Base-by-base conservation (phyloP, 2,888 invertebrate genomes). In the Hyles lineata region DNA sequence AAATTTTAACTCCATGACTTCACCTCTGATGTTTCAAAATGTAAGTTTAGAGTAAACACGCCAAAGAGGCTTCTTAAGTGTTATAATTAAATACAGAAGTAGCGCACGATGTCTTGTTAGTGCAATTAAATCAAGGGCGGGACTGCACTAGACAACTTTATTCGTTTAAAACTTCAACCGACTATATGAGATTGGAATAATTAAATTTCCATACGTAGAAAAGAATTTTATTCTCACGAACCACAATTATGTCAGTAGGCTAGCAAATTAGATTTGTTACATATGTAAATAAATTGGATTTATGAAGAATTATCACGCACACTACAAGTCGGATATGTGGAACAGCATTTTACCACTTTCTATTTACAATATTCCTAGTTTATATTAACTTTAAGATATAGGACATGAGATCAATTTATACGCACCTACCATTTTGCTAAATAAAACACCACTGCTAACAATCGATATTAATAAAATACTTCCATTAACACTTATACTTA, bases 41-140 rank as follows among this genome's bases (percentile, higher is more conserved):
- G 35, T 43, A n/a, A 9, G 6, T 43, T 43, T n/a, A 63, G n/a
- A 8, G 32, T 21, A 35, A 63, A 35, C 35, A 21, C 32, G 21
- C n/a, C 21, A n/a, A 63, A 63, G 63, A 63, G 63, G 43, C 35
- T 21, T 43, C 43, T 75, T 70, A 75, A 81, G 80, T 82, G 81
- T 83, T 84, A 81, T 84, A 88, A 87, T 88, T 86, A 83, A 87
- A 86, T 86, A 83, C 84, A 80, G 79, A 84, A 86, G 83, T 87
- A 83, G 79, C 72, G 74, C 81, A 75, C 63, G 63, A 11, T 83
- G 83, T 84, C 88, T 89, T 87, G 88, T 90, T 89, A 89, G 84
- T 84, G 83, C 86, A 87, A 89, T 89, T 88, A 87, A 85, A 87
- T 85, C 81, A 85, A 83, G 82, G 80, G 82, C 79, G 75, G 77